These are phyloP conservation scores for Dermatemys mawii DNA, from an alignment of 2,113 vertebrate species.

Conservation along the genomic window DNA sequence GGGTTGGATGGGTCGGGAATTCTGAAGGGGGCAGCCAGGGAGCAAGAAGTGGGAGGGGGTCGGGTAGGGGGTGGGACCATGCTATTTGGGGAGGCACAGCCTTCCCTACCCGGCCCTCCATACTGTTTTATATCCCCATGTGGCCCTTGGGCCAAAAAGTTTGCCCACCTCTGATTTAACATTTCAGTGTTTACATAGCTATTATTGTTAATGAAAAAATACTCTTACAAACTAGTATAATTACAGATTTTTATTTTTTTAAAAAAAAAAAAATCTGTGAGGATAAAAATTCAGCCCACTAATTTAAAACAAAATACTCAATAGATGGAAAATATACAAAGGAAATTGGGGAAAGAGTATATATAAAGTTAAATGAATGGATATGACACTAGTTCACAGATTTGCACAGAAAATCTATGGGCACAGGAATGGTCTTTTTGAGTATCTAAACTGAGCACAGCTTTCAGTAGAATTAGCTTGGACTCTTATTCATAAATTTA, in stretches of 20 bases:
- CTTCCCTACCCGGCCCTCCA: too few species aligned
- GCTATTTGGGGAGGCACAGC: too few species aligned
- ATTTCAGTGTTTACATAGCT: not conserved
- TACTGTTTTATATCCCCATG: too few species aligned
- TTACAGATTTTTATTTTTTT: not conserved
- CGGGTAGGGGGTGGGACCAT: too few species aligned
- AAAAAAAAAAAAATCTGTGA: not conserved
- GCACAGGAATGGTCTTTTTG: not conserved
- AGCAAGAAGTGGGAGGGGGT: too few species aligned
- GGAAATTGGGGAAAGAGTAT: not conserved
- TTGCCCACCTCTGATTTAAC: too few species aligned
- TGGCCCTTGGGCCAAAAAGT: too few species aligned
- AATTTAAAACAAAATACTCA: not conserved
- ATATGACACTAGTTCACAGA: not conserved
- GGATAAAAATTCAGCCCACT: not conserved
- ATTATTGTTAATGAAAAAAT: slow-evolving; percentile 14
- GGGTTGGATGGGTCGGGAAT: too few species aligned
- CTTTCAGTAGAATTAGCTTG: not conserved
- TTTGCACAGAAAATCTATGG: not conserved
- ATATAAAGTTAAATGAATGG: not conserved
- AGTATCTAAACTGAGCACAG: not conserved
- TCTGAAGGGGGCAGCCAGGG: too few species aligned
- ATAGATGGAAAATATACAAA: not conserved
- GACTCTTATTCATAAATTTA: not conserved
- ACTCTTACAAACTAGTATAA: not conserved